Percentiles rank a stretch among this genome's conserved stretches.
These are phyloP conservation scores for Phyto melanocephala DNA, from an alignment of 2,888 invertebrate species.

Conservation along the genomic window DNA sequence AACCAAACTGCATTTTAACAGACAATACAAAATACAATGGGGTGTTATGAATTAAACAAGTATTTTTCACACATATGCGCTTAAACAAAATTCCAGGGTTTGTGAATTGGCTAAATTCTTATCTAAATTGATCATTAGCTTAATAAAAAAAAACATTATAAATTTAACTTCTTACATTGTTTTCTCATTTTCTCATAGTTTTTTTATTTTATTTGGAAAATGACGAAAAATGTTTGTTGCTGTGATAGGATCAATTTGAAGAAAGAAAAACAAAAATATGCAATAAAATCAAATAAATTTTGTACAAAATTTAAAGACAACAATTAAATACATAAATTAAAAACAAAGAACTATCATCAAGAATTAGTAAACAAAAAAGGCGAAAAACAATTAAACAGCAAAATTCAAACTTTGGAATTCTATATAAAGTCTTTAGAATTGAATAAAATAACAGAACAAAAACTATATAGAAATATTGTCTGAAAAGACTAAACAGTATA, in stretches of 20 bases:
- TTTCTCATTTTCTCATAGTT: constrained; percentile 34
- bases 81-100: neutral
- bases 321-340: constrained; percentile 3
- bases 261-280: constrained; percentile 28
- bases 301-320: constrained; percentile 39
- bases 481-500: constrained; percentile 72
- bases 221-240: constrained; percentile 68
- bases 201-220: constrained; percentile 1
- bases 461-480: constrained; percentile 52
- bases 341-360: constrained; percentile 15
- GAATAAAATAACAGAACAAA: constrained; percentile 37
- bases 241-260: constrained; percentile 70
- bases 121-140: constrained; percentile 1
- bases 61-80: too few relatives aligned
- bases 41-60: too few relatives aligned
- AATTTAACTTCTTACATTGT: neutral
- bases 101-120: constrained; percentile 37
- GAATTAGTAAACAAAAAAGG: constrained; percentile 1
- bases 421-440: constrained; percentile 13
- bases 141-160: neutral
- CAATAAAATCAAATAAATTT: constrained; percentile 61
- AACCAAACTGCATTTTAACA: too few relatives aligned
- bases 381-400: constrained; percentile 33
- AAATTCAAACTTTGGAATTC: constrained; percentile 17
- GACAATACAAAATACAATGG: too few relatives aligned